Percentiles rank a stretch among this genome's conserved stretches.
Conservation (phyloP, 2,888 invertebrate species). For the Flexamia atlantica region DNA sequence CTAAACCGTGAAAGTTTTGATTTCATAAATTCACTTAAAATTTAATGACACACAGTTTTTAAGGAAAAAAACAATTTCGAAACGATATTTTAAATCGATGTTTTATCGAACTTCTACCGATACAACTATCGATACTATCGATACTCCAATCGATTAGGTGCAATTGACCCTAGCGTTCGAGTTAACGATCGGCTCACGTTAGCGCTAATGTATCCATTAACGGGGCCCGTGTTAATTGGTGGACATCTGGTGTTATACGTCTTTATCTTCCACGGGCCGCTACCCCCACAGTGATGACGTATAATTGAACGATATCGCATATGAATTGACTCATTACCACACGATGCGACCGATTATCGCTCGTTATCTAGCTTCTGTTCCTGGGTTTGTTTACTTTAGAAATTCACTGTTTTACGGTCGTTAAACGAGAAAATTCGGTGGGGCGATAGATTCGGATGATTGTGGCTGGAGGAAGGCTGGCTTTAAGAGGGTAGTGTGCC, state of each 20-base stretch:
- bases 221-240: slow-evolving; percentile 10
- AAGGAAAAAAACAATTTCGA: too few species aligned
- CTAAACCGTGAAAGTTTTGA: too few species aligned
- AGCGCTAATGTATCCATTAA: slow-evolving; percentile 32
- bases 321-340: slow-evolving; percentile 39
- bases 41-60: too few species aligned
- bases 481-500: too few species aligned
- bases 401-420: slow-evolving; percentile 39
- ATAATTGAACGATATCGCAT: slow-evolving; percentile 39
- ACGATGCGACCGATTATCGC: background rate
- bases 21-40: too few species aligned
- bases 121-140: too few species aligned
- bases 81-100: too few species aligned
- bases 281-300: slow-evolving; percentile 16
- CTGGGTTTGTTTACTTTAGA: slow-evolving; percentile 21
- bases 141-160: too few species aligned
- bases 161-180: slow-evolving; percentile 19
- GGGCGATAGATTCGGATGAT: background rate
- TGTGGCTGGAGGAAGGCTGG: too few species aligned
- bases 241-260: slow-evolving; percentile 16
- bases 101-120: too few species aligned
- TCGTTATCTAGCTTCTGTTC: slow-evolving; percentile 32
- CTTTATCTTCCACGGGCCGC: slow-evolving; percentile 31
- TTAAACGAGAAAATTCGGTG: slow-evolving; percentile 27
- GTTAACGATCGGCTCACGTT: slow-evolving; percentile 26